Evolutionary conservation across 2,888 invertebrate species (phyloP), one percentile per base, ranked within the genome.

Genomic region (Camponotus fellah): DNA sequence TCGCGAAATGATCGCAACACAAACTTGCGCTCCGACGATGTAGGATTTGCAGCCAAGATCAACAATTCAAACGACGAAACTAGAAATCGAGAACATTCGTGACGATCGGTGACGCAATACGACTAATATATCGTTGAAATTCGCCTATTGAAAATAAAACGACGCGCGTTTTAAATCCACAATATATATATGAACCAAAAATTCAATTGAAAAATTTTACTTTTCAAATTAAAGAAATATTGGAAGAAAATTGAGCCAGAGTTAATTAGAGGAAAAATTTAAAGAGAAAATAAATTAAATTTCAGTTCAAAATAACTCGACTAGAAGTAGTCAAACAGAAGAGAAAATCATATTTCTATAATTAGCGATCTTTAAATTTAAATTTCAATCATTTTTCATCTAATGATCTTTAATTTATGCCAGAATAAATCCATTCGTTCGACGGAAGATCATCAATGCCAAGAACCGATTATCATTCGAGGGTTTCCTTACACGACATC

Each of bases 401-500:
- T 21, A 3, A 62, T 14, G 4, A 34, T 26, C 21, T 62, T 75
- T 62, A 46, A 75, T 62, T 75, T 14, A 46, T 46, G n/a, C 14
- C 14, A 40, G 46, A 75, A 53, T 12, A 56, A 12, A 37, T 76
- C 64, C n/a, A 21, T 10, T 12, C 62, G 10, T 69, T 34, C 3
- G n/a, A 34, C 34, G 5, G 37, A 65, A 65, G 17, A 26, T 53
- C 49, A 53, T 34, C 46, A 21, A 69, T 10, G 43, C 37, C 8
- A 14, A 60, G 46, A 68, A 66, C 17, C 10, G 71, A 80, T 71
- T 71, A 71, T 80, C 10, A 43, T 43, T 46, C 79, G 37, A 88
- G 87, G 69, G 72, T 80, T 85, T 88, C 84, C 81, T 88, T 88
- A 84, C 26, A 77, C 76, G 83, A 77, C 72, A 46, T 58, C 72